phyloP scores from a whole-genome alignment of 2,888 invertebrate species.

The Campoplex capitator region DNA sequence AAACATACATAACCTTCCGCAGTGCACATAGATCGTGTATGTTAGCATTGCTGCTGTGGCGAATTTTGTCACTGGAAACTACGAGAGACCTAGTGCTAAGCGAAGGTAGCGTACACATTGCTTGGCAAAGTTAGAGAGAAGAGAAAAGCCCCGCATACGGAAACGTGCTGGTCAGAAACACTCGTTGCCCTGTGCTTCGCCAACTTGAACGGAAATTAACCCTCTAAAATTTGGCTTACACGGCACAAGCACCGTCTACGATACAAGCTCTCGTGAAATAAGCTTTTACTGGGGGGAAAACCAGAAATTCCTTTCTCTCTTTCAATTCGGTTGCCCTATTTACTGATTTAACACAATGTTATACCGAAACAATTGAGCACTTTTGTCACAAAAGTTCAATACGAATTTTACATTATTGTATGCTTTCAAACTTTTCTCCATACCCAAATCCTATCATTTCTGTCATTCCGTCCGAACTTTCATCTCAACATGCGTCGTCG shows the following conservation, averaged over 20 bases:
- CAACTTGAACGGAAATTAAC: slow-evolving; percentile 68
- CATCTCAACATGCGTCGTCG: not conserved
- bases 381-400: not conserved
- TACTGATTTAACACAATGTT: slow-evolving; percentile 1
- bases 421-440: not conserved
- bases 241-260: slow-evolving; percentile 43
- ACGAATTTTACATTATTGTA: not conserved
- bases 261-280: slow-evolving; percentile 28
- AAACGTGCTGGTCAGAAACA: slow-evolving; percentile 67
- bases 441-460: not conserved
- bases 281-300: slow-evolving; percentile 33
- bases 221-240: slow-evolving; percentile 63
- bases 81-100: slow-evolving; percentile 30
- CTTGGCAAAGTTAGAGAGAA: slow-evolving; percentile 34
- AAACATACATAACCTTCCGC: not conserved
- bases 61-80: slow-evolving; percentile 46
- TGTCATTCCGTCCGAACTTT: not conserved
- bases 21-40: slow-evolving; percentile 40
- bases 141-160: slow-evolving; percentile 22
- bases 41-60: slow-evolving; percentile 38
- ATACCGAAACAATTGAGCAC: not conserved
- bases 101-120: slow-evolving; percentile 38
- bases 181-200: slow-evolving; percentile 62
- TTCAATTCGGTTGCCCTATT: slow-evolving; percentile 1
- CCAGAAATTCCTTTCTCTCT: slow-evolving; percentile 15